These are phyloP conservation scores for Colostygia pectinataria DNA, from an alignment of 2,888 invertebrate genomes.

Conservation along the genomic window DNA sequence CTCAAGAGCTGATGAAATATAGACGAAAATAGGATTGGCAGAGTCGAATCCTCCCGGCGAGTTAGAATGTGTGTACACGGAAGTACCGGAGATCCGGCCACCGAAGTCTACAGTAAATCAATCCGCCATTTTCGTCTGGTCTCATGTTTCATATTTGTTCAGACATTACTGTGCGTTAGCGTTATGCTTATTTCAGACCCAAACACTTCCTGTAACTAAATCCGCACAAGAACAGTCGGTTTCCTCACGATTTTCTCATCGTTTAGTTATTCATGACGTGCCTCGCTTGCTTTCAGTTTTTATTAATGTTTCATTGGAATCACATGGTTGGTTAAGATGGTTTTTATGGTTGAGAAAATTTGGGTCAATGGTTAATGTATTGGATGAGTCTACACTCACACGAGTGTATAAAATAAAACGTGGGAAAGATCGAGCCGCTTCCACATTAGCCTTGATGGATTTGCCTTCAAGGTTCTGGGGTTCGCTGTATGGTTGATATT, in stretches of 20 bases:
- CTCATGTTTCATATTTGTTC: slow-evolving; percentile 63
- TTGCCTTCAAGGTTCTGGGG: slow-evolving; percentile 7
- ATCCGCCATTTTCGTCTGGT: slow-evolving; percentile 55
- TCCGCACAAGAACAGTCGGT: slow-evolving; percentile 43
- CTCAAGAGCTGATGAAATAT: slow-evolving; percentile 45
- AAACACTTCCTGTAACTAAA: slow-evolving; percentile 46
- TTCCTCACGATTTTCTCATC: slow-evolving; percentile 36
- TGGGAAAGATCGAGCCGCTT: slow-evolving; percentile 18
- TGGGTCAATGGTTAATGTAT: slow-evolving; percentile 35
- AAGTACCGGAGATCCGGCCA: slow-evolving; percentile 49
- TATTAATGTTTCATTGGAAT: slow-evolving; percentile 39
- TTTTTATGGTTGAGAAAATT: slow-evolving; percentile 35
- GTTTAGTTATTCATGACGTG: slow-evolving; percentile 42
- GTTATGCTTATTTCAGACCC: slow-evolving; percentile 48
- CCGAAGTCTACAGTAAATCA: slow-evolving; percentile 60
- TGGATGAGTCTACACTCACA: slow-evolving; percentile 29
- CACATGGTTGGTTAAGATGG: slow-evolving; percentile 35
- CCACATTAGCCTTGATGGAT: slow-evolving; percentile 17
- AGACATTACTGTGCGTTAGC: slow-evolving; percentile 54
- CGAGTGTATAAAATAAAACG: slow-evolving; percentile 25
- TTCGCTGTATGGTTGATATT: not conserved
- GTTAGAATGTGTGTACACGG: slow-evolving; percentile 21
- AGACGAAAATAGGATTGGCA: slow-evolving; percentile 34
- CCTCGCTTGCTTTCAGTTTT: slow-evolving; percentile 38
- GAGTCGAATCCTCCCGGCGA: slow-evolving; percentile 20